Conservation (phyloP, 2,797 vertebrate genomes). For the Lepidocolaptes lacrymiger region DNA sequence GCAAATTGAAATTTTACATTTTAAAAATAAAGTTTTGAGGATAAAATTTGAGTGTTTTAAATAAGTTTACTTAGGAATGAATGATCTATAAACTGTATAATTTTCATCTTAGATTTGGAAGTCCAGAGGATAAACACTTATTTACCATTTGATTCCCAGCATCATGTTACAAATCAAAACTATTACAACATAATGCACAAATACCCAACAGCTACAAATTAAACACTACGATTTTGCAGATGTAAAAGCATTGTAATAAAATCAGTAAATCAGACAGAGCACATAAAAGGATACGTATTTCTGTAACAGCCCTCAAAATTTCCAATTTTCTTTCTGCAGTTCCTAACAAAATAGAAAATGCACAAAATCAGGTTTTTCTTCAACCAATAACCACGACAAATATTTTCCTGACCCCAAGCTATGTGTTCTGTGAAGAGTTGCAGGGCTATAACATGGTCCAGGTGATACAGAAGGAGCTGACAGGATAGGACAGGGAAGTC, state of each 20-base stretch:
- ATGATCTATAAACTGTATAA: neutral
- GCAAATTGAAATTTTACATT: neutral
- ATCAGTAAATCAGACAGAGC: neutral
- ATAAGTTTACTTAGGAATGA: neutral
- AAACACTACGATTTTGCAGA: neutral
- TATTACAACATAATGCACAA: neutral
- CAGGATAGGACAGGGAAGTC: neutral
- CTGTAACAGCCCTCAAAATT: constrained; percentile 87
- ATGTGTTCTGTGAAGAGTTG: neutral
- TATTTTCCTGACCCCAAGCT: neutral
- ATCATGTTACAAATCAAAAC: constrained; percentile 17
- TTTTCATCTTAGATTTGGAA: neutral
- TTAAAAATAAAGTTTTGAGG: neutral
- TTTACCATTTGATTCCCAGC: neutral
- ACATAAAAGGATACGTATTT: constrained; percentile 94
- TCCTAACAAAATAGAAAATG: constrained; percentile 74
- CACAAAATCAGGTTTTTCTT: neutral
- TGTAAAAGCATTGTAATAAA: neutral
- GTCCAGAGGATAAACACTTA: neutral
- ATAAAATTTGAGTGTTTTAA: neutral
- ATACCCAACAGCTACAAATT: neutral
- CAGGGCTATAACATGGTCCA: neutral
- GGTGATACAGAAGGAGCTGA: neutral
- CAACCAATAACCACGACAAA: neutral
- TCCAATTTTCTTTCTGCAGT: constrained; percentile 70